Evolutionary conservation across 2,113 vertebrate genomes (phyloP).

Genomic region (Origma solitaria): DNA sequence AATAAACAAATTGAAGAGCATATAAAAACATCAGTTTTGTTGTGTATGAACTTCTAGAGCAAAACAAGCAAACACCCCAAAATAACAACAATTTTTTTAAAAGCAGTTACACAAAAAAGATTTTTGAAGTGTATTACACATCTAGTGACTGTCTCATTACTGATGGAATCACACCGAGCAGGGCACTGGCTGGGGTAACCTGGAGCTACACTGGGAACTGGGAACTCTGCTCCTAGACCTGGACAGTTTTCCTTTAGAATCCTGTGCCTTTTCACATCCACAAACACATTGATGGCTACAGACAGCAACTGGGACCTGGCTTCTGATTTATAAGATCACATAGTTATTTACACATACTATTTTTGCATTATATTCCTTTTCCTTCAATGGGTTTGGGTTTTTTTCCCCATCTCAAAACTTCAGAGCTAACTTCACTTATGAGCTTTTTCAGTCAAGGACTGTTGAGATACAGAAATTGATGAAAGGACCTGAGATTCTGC

Average conservation of each 20-base stretch:
- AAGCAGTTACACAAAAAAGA: neutral
- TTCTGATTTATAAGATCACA: neutral
- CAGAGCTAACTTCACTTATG: neutral
- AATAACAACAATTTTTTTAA: neutral
- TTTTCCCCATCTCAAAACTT: neutral
- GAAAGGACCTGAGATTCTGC: neutral
- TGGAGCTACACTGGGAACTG: neutral
- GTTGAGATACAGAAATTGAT: neutral
- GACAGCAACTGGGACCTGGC: neutral
- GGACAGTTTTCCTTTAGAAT: neutral
- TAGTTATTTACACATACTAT: neutral
- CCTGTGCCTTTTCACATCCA: neutral
- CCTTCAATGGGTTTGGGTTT: neutral
- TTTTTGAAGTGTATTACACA: neutral
- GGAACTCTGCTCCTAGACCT: accelerated
- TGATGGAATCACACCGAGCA: neutral
- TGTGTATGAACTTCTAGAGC: neutral
- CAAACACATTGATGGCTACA: neutral
- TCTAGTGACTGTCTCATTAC: too few relatives aligned
- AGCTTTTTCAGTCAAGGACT: neutral
- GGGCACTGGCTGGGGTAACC: neutral
- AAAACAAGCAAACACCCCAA: neutral
- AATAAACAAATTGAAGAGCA: neutral
- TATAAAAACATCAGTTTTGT: neutral
- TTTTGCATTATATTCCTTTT: neutral